A percentile compares a stretch with the other conserved stretches of the same genome.
phyloP scores from a whole-genome alignment of 1,140 invertebrate genomes.

The Bemisia tabaci region DNA sequence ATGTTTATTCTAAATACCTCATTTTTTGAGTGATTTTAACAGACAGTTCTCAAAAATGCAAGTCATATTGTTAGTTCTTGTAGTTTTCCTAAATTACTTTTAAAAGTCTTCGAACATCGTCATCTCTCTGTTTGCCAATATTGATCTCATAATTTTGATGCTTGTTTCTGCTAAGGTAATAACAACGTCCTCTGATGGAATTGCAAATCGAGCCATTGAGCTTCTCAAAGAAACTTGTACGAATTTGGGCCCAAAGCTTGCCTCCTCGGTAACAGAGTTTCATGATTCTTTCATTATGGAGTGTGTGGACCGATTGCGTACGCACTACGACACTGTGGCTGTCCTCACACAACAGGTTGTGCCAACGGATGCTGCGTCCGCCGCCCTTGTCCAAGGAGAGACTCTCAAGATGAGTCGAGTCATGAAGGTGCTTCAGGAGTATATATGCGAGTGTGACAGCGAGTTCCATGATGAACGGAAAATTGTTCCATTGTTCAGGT shows the following conservation, averaged over 20 bases:
- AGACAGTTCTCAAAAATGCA: too few relatives aligned
- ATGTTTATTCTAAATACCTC: too few relatives aligned
- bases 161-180: too few relatives aligned
- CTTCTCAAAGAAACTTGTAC: slow-evolving; percentile 87
- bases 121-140: too few relatives aligned
- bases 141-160: too few relatives aligned
- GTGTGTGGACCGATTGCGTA: slow-evolving; percentile 75
- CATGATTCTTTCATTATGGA: slow-evolving; percentile 83
- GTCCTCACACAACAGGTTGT: slow-evolving; percentile 30
- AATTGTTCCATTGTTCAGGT: slow-evolving; percentile 75
- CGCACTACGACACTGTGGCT: slow-evolving; percentile 59
- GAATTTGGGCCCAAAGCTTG: slow-evolving; percentile 74
- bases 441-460: slow-evolving; percentile 89
- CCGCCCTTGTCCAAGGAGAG: slow-evolving; percentile 32
- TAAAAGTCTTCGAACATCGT: too few relatives aligned
- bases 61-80: too few relatives aligned
- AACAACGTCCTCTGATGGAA: slow-evolving; percentile 76
- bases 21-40: too few relatives aligned
- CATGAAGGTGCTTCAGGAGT: slow-evolving; percentile 87
- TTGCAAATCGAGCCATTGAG: slow-evolving; percentile 79
- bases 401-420: slow-evolving; percentile 86
- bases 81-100: too few relatives aligned
- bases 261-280: slow-evolving; percentile 58
- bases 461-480: slow-evolving; percentile 80
- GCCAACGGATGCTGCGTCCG: background rate